Base-by-base conservation (phyloP, 2,797 vertebrate species). In the Malacoraja senta region DNA sequence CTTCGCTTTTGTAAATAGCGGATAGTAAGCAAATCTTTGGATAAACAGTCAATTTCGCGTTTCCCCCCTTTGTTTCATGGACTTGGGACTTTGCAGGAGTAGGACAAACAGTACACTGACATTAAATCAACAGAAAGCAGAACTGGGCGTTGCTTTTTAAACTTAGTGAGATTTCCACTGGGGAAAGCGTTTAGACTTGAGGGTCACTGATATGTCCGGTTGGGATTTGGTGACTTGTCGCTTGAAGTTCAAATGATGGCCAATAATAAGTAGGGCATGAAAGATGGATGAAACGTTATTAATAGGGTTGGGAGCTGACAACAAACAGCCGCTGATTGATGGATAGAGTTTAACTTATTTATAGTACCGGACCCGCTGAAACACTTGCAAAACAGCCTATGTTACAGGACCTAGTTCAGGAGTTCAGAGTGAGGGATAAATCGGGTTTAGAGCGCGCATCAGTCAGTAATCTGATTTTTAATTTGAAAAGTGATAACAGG, bases 271-370 rank as follows among this genome's bases (percentile, higher is more conserved):
- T 6, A 74, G 68, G 35, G 24, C 35, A 74, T 91, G 65, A 91
- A 72, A 91, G 65, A 38, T 38, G 65, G 32, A 44, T 71, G 15
- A 15, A 19, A 26, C 6, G 10, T 15, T 13, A 92, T 53, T 38
- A 26, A n/a, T 53, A 1, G 65, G 12, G 38, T 53, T 38, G 63
- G 38, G 90, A 72, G 90, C 35, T 71, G 68, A 71, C 35, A 91
- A 35, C 88, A 68, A 91, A 68, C 88, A 68, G 65, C 26, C n/a
- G 63, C 10, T 3, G 63, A 71, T 91, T 35, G 88, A 21, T 17
- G 71, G 38, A 92, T 74, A 44, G 71, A 44, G 24, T 76, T 92
- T 58, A 44, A 53, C 72, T 92, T 92, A 92, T 92, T 92, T 92
- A 38, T 72, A 53, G 90, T 53, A 2, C 35, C 53, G 68, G 68